Evolutionary conservation across 2,888 invertebrate species (phyloP), one percentile per base, ranked within the genome.

Genomic region (Oxyteleia sp.): DNA sequence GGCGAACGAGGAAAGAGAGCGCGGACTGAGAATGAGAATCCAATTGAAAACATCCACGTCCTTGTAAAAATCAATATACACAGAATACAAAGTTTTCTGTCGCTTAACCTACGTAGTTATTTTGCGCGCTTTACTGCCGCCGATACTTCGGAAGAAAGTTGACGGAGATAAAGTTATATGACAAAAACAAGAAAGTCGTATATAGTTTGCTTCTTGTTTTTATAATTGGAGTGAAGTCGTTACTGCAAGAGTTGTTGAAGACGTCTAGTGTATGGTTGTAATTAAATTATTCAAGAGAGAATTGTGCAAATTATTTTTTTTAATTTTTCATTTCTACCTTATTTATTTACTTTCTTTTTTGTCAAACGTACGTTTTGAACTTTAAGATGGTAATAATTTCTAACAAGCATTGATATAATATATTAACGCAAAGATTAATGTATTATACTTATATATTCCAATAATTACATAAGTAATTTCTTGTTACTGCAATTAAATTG

Each of bases 21-120:
- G 47, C n/a, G 26, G 8, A 51, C 49, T 15, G 13, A 53, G 63
- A 68, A 61, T 41, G 47, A 68, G 47, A 81, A 81, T 81, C 68
- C 81, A 81, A 81, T 81, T 74, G 69, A 75, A 81, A 81, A 47
- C 81, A 69, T 69, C 68, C 81, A 81, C 81, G 76, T 76, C 66
- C 72, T 66, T 72, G 78, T 53, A 53, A 59, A 72, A 78, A 82
- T 82, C 78, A 72, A 82, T 82, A 76, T 35, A 49, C 55, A 38
- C 55, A 38, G 75, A 61, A 68, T 68, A 64, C 26, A 75, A 82
- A 82, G 69, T 76, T 82, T 82, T 76, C 57, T 76, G 76, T 75
- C 26, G 57, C 76, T 76, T 69, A 57, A 74, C 26, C 55, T 64
- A 72, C 23, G 71, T 79, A 66, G 66, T 64, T 79, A 63, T 79